Base-by-base conservation (phyloP, 2,113 vertebrate species). In the Lampris megalopsis region DNA sequence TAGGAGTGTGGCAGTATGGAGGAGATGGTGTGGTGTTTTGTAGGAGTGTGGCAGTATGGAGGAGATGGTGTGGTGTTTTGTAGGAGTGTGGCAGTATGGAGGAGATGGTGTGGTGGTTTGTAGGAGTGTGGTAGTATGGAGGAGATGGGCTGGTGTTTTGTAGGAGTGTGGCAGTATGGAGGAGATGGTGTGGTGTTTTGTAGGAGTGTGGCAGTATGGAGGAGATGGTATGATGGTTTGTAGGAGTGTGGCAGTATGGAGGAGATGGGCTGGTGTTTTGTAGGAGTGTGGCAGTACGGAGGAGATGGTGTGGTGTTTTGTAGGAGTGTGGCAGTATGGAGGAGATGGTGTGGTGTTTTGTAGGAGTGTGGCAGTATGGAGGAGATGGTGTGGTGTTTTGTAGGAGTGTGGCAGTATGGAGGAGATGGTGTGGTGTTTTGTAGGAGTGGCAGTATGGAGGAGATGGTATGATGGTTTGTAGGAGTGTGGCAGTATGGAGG, bases 11-110 rank as follows among this genome's bases (percentile, higher is more conserved):
- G 24, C 72, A 70, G 71, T 80, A 73, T 75, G 69, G 80, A 86
- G 79, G 77, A 84, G 81, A 65, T 64, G 72, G 71, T 64, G 3
- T 77, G 71, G 71, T 87, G 79, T 84, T 91, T 80, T 79, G 82
- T 10, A 24, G 24, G 24, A 24, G 24, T 24, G 24, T 24, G 24
- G 24, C 72, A 70, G 71, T 80, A 73, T 75, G 69, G 80, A 86
- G 79, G 77, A 84, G 81, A 65, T 64, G 72, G 71, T 65, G 3
- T 77, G 71, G 71, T 87, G 79, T 86, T 91, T 80, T 79, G 83
- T 10, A 24, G 24, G 24, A 24, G 24, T 24, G 24, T 24, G 24
- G 24, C 72, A 70, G 71, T 80, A 73, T 75, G 69, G 80, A 86
- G 79, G 77, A 84, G 81, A 65, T 64, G 72, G 71, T 64, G 3